Evolutionary conservation across 2,888 invertebrate species (phyloP), one percentile per base, ranked within the genome.

Genomic region (Amblyteles armatorius): DNA sequence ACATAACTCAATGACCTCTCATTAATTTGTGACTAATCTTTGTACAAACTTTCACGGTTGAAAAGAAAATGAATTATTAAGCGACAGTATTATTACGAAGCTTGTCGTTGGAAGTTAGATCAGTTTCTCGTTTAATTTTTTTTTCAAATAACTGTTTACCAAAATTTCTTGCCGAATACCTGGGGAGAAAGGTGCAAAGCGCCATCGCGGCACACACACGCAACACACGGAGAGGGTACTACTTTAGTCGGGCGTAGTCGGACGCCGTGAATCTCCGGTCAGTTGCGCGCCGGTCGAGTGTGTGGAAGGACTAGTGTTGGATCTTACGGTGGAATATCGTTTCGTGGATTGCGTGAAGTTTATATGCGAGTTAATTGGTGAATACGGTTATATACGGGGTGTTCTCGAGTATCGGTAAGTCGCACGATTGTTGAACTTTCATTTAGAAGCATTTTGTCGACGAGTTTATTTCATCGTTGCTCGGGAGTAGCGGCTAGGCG

Each of bases 231-330:
- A 19, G 16, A 40, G 16, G 90, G 92, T 88, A 91, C 92, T 92
- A 91, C 85, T 87, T 91, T 89, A 52, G 82, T 77, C 79, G 85
- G 89, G 92, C 92, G 92, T 90, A 91, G 90, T 88, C 82, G 77
- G 88, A 88, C 90, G 91, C 89, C 82, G 84, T 71, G 77, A 82
- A 79, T 86, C 89, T 88, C 89, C 88, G 89, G 89, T 91, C 90
- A 92, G 93, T 93, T 91, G 93, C 92, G 92, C 93, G 92, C 93
- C 93, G 93, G 93, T 91, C 90, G 91, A 91, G 90, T 91, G 92
- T 91, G 91, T 90, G 90, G 87, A 88, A 88, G 89, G 91, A 88
- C 86, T 19, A 87, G 90, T 88, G 78, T 88, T 48, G 88, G 33
- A 76, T 88, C 86, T 89, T 87, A 83, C 71, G 87, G 90, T 88